Percentiles rank a stretch among this genome's conserved stretches.
phyloP scores from a whole-genome alignment of 2,797 vertebrate species.

The Macroramphosus scolopax region DNA sequence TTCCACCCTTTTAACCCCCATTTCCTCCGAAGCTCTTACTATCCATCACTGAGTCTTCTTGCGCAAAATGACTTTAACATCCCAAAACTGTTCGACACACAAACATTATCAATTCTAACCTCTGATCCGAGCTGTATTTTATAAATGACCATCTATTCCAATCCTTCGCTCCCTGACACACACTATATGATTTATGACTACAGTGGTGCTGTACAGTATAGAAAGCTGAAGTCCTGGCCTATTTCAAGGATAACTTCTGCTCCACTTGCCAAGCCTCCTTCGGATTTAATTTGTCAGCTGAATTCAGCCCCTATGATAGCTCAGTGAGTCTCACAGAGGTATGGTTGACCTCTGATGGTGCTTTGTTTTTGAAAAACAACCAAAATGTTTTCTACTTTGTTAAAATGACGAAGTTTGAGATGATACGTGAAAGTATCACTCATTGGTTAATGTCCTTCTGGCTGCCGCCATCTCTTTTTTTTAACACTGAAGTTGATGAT shows the following conservation, averaged over 20 bases:
- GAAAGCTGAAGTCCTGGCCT: conserved; percentile 7
- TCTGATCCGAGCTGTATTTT: conserved; percentile 12
- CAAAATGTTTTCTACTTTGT: too few relatives aligned
- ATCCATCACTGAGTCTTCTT: conserved; percentile 35
- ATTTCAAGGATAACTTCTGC: conserved; percentile 13
- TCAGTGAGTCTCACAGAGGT: neutral
- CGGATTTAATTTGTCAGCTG: neutral
- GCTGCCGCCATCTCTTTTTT: too few relatives aligned
- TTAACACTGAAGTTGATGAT: too few relatives aligned
- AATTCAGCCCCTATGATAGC: neutral
- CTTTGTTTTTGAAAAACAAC: too few relatives aligned
- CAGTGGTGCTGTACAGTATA: neutral
- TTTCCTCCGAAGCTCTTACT: conserved; percentile 20
- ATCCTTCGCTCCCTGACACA: conserved; percentile 9
- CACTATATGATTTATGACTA: conserved; percentile 15
- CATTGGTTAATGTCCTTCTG: too few relatives aligned
- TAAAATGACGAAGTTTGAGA: too few relatives aligned
- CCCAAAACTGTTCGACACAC: conserved; percentile 27
- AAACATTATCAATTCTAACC: conserved; percentile 5
- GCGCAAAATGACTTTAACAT: conserved; percentile 8
- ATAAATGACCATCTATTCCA: too few relatives aligned
- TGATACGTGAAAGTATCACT: too few relatives aligned
- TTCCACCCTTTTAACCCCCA: conserved; percentile 29
- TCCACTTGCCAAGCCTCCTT: conserved; percentile 7
- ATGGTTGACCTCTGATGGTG: neutral